A percentile compares a stretch with the other conserved stretches of the same genome.
These are phyloP conservation scores for Pomacea maculata DNA, from an alignment of 1,140 invertebrate species.

Conservation along the genomic window DNA sequence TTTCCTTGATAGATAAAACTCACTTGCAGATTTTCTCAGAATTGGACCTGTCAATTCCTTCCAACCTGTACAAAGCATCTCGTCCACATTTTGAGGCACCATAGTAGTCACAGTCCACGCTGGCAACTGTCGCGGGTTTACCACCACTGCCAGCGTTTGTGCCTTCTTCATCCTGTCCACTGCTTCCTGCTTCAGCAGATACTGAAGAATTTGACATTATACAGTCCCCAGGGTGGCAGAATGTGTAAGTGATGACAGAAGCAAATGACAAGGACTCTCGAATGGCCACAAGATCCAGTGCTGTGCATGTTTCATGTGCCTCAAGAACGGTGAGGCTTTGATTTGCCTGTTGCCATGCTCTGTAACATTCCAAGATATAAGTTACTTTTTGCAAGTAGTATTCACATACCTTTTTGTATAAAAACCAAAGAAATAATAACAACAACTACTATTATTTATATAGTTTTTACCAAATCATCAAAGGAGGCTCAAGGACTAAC, in stretches of 20 bases:
- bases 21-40: not conserved
- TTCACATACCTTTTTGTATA: no score
- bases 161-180: no score
- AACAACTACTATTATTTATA: no score
- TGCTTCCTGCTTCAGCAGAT: not conserved
- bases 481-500: no score
- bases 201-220: not conserved
- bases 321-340: conserved; percentile 8
- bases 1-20: not conserved
- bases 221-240: conserved; percentile 21
- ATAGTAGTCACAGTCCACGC: not conserved
- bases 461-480: no score
- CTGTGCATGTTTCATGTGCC: conserved; percentile 4
- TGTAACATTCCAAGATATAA: no score
- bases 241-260: not conserved
- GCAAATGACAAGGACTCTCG: conserved; percentile 6
- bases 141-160: not conserved
- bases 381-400: no score
- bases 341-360: not conserved
- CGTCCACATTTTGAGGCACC: conserved; percentile 5
- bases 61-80: not conserved
- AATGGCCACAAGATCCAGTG: not conserved
- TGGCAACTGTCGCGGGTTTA: not conserved
- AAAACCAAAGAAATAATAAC: no score
- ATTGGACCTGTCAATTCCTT: not conserved